Conservation (phyloP, 2,888 invertebrate species). For the Tenthredo amoena region DNA sequence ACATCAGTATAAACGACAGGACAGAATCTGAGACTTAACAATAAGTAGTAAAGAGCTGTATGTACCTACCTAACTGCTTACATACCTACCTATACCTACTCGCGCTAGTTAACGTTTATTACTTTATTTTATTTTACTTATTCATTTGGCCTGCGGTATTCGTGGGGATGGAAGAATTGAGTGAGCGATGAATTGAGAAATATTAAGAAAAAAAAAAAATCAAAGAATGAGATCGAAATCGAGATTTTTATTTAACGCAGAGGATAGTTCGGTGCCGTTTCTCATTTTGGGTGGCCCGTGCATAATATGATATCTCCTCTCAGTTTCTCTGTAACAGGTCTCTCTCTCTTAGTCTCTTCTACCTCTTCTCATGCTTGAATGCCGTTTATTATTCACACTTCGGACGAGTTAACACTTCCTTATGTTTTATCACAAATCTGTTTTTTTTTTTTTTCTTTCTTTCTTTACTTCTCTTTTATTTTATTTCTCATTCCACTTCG, state of each 20-base stretch:
- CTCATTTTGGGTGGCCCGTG: no score
- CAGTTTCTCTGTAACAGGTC: no score
- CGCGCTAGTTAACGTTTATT: background rate
- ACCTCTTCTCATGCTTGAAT: background rate
- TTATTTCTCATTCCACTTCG: background rate
- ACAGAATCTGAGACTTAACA: background rate
- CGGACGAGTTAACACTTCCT: background rate
- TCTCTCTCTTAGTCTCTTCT: no score
- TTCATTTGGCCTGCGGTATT: background rate
- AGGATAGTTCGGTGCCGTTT: no score
- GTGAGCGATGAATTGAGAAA: no score
- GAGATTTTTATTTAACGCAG: no score
- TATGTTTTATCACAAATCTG: background rate
- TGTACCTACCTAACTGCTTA: background rate
- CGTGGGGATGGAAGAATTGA: no score
- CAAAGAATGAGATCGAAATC: no score
- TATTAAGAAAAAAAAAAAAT: no score
- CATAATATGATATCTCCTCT: no score
- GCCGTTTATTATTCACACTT: background rate
- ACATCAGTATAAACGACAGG: background rate
- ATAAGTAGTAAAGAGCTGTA: background rate
- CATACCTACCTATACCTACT: background rate
- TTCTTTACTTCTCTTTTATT: background rate
- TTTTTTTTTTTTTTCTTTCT: background rate
- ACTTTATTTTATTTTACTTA: background rate